A percentile compares a stretch with the other conserved stretches of the same genome.
phyloP scores from a whole-genome alignment of 2,888 invertebrate genomes.

The Tribolium freemani region DNA sequence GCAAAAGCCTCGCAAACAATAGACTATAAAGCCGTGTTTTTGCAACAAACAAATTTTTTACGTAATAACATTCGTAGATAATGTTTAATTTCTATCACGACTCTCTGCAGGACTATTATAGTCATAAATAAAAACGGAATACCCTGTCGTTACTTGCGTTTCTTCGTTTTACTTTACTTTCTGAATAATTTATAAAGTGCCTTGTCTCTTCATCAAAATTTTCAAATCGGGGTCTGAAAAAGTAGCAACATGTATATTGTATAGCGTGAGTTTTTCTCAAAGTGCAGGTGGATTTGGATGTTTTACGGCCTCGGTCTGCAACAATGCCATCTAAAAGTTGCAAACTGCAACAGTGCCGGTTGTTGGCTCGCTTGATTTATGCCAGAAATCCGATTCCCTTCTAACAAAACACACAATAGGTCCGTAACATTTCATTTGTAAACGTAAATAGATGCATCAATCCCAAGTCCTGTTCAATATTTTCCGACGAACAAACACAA shows the following conservation, averaged over 20 bases:
- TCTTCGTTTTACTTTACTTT: background rate
- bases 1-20: background rate
- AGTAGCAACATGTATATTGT: background rate
- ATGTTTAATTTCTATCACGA: background rate
- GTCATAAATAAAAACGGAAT: background rate
- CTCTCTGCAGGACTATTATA: background rate
- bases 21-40: background rate
- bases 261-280: background rate
- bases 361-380: slow-evolving; percentile 37
- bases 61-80: background rate
- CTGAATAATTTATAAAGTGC: background rate
- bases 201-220: background rate
- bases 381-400: slow-evolving; percentile 39
- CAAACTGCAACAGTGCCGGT: slow-evolving; percentile 25
- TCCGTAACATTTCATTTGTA: slow-evolving; percentile 49
- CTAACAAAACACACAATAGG: slow-evolving; percentile 41
- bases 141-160: background rate
- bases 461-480: slow-evolving; percentile 46
- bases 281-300: slow-evolving; percentile 10
- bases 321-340: slow-evolving; percentile 35
- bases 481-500: slow-evolving; percentile 49
- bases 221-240: background rate
- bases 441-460: slow-evolving; percentile 53
- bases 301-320: slow-evolving; percentile 19
- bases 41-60: background rate